Evolutionary conservation across 1,140 invertebrate species (phyloP).

Genomic region (Drosophila novamexicana): DNA sequence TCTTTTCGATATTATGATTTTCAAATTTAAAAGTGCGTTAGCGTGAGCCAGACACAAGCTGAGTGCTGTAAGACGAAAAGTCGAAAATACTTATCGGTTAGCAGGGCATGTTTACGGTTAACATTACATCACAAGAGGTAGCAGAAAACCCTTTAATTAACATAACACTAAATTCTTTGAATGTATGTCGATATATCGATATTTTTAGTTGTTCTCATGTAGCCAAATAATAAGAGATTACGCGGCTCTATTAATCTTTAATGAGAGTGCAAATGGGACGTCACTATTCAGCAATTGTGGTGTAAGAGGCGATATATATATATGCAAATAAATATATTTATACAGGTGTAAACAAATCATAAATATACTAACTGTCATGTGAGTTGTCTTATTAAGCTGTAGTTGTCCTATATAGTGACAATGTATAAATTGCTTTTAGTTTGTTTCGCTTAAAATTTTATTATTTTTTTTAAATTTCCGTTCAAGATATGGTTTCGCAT

Average conservation of each 20-base stretch:
- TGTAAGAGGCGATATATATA: not conserved
- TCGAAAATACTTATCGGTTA: conserved; percentile 7
- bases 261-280: not conserved
- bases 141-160: not conserved
- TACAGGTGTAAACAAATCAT: too few relatives aligned
- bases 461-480: not conserved
- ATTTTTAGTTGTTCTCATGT: not conserved
- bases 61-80: conserved; percentile 12
- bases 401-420: too few relatives aligned
- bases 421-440: too few relatives aligned
- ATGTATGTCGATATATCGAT: not conserved
- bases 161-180: not conserved
- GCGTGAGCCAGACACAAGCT: conserved; percentile 11
- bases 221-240: not conserved
- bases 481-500: not conserved
- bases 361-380: too few relatives aligned
- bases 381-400: too few relatives aligned
- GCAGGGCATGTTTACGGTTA: conserved; percentile 1
- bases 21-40: conserved; percentile 31
- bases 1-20: conserved; percentile 18
- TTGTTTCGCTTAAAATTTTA: not conserved
- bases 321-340: not conserved
- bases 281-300: not conserved
- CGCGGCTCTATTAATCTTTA: not conserved
- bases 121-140: not conserved